These are phyloP conservation scores for Noctua fimbriata DNA, from an alignment of 2,888 invertebrate genomes.

Conservation along the genomic window DNA sequence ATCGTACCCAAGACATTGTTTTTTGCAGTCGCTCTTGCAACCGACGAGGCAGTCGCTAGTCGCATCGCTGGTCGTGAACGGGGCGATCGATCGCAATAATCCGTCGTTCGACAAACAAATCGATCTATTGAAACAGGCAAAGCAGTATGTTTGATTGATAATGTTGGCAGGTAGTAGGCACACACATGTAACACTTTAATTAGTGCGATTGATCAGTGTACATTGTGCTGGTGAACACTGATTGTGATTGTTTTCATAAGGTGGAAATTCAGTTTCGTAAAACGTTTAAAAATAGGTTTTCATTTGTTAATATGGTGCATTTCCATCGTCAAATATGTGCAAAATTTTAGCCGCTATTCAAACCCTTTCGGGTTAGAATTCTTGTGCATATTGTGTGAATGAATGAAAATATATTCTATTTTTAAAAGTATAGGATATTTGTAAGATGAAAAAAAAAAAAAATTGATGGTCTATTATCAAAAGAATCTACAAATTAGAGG, in stretches of 20 bases:
- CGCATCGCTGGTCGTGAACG: neutral
- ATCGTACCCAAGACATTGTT: neutral
- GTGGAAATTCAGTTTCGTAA: neutral
- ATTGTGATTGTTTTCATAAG: neutral
- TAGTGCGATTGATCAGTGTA: constrained; percentile 9
- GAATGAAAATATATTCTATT: no score
- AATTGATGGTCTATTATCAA: no score
- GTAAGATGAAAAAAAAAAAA: no score
- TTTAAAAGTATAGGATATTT: no score
- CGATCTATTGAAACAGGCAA: constrained; percentile 14
- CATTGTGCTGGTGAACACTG: neutral
- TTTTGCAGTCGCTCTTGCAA: neutral
- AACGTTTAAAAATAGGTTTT: neutral
- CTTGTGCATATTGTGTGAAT: no score
- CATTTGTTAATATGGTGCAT: no score
- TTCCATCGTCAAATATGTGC: no score
- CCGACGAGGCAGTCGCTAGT: neutral
- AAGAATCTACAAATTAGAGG: no score
- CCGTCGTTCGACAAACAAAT: constrained; percentile 4
- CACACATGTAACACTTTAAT: constrained; percentile 22
- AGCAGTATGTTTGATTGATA: constrained; percentile 9
- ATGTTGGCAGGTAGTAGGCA: neutral
- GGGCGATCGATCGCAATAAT: neutral
- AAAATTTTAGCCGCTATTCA: no score
- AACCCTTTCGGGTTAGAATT: no score